Conservation (phyloP, 2,888 invertebrate species). For the Drosophila affinis region DNA sequence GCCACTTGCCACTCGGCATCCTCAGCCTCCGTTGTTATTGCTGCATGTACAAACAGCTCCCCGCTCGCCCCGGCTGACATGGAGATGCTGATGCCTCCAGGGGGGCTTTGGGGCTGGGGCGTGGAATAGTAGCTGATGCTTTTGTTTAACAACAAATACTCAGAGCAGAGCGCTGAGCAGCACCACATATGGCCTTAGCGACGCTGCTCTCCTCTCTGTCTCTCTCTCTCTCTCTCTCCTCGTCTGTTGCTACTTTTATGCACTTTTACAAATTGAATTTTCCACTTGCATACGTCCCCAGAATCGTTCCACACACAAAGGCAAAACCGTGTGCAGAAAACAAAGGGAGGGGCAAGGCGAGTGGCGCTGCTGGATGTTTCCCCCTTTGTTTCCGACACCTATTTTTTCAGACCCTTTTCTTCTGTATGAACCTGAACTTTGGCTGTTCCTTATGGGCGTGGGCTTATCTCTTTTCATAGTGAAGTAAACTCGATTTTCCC, state of each 20-base stretch:
- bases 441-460: not conserved
- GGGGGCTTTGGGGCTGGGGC: not conserved
- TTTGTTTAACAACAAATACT: slow-evolving; percentile 74
- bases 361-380: slow-evolving; percentile 14
- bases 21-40: slow-evolving; percentile 40
- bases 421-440: not conserved
- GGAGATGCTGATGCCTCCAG: not conserved
- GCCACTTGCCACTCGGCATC: slow-evolving; percentile 57
- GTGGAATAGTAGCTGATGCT: slow-evolving; percentile 52
- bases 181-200: slow-evolving; percentile 60
- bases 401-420: not conserved
- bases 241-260: slow-evolving; percentile 66
- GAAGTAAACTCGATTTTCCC: too few species aligned
- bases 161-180: slow-evolving; percentile 41
- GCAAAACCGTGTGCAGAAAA: slow-evolving; percentile 18
- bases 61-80: not conserved
- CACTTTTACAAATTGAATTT: slow-evolving; percentile 78
- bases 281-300: slow-evolving; percentile 67
- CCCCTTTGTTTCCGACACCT: slow-evolving; percentile 19
- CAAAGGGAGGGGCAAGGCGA: slow-evolving; percentile 14
- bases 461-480: too few species aligned
- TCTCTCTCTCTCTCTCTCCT: slow-evolving; percentile 18
- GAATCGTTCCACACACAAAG: slow-evolving; percentile 11
- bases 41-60: slow-evolving; percentile 53
- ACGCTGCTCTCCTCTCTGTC: slow-evolving; percentile 11